These are phyloP conservation scores for Macroteleia sp. DNA, from an alignment of 2,888 invertebrate species.

Conservation along the genomic window DNA sequence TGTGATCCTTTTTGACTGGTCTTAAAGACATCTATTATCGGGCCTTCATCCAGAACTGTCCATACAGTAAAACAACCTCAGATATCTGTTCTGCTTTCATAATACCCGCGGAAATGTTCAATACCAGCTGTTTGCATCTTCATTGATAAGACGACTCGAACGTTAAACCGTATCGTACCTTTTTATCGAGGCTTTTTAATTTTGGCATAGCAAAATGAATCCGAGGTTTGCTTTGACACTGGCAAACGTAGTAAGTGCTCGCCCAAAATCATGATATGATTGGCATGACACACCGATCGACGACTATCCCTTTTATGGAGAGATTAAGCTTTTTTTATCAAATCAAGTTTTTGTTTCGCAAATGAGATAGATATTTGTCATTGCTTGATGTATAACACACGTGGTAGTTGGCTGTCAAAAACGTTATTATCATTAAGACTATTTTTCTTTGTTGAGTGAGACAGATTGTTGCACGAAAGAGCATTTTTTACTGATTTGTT, in stretches of 20 bases:
- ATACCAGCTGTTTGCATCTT: conserved; percentile 36
- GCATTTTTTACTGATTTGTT: conserved; percentile 29
- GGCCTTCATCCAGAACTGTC: conserved; percentile 33
- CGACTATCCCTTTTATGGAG: conserved; percentile 22
- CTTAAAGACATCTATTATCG: conserved; percentile 44
- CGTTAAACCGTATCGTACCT: conserved; percentile 37
- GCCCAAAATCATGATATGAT: conserved; percentile 33
- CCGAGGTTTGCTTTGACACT: conserved; percentile 27
- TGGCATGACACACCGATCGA: conserved; percentile 24
- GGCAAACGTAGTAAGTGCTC: conserved; percentile 31
- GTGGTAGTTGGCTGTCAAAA: conserved; percentile 17
- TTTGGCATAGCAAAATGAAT: conserved; percentile 23
- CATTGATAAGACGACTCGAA: conserved; percentile 23
- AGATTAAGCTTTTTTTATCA: conserved; percentile 21
- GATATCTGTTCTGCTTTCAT: conserved; percentile 27
- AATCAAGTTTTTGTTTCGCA: conserved; percentile 27
- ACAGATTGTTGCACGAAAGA: conserved; percentile 36
- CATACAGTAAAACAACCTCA: conserved; percentile 7
- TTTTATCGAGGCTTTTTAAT: conserved; percentile 41
- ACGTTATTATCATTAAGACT: conserved; percentile 21
- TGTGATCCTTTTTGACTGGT: conserved; percentile 27
- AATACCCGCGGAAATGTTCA: conserved; percentile 45
- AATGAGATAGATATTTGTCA: conserved; percentile 27
- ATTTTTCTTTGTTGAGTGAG: conserved; percentile 5
- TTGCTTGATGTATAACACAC: conserved; percentile 8